Evolutionary conservation across 2,113 vertebrate species (phyloP).

Genomic region (Turdus rufiventris): DNA sequence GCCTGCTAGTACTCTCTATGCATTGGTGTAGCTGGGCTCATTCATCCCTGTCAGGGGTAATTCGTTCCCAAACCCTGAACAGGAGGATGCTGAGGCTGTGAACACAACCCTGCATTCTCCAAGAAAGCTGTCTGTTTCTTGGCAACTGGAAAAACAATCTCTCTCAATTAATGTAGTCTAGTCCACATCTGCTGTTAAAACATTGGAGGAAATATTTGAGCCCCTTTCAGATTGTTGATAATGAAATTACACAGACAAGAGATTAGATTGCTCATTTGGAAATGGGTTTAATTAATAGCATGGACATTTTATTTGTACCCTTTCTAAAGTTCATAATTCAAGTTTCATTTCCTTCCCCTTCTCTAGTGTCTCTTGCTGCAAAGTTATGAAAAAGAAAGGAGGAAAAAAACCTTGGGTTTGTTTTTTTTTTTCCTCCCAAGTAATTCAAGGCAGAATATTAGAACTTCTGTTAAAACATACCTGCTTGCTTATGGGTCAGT

Average conservation of each 20-base stretch:
- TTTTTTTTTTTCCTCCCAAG: too few relatives aligned
- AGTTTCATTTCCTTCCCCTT: background rate
- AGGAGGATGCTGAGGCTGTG: conserved; percentile 28
- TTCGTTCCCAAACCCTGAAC: conserved; percentile 19
- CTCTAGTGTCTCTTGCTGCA: background rate
- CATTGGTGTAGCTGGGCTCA: background rate
- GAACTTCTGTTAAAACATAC: background rate
- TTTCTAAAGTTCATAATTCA: conserved; percentile 5
- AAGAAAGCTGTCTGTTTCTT: conserved; percentile 66
- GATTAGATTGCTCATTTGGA: conserved; percentile 44
- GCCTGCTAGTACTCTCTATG: background rate
- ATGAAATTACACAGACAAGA: conserved; percentile 41
- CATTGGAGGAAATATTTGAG: conserved; percentile 42
- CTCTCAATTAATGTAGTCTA: conserved; percentile 64
- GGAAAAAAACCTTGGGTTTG: background rate
- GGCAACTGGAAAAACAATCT: conserved; percentile 71
- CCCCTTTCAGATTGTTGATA: conserved; percentile 26
- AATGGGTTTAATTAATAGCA: conserved; percentile 50
- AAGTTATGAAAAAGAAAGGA: background rate
- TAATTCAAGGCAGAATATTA: background rate
- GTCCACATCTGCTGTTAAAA: conserved; percentile 63
- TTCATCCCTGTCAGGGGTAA: background rate
- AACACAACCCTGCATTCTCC: conserved; percentile 48
- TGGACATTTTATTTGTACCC: background rate
- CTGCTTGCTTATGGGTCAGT: background rate